These are phyloP conservation scores for Hydrophis major DNA, from an alignment of 2,797 vertebrate genomes.

Conservation along the genomic window DNA sequence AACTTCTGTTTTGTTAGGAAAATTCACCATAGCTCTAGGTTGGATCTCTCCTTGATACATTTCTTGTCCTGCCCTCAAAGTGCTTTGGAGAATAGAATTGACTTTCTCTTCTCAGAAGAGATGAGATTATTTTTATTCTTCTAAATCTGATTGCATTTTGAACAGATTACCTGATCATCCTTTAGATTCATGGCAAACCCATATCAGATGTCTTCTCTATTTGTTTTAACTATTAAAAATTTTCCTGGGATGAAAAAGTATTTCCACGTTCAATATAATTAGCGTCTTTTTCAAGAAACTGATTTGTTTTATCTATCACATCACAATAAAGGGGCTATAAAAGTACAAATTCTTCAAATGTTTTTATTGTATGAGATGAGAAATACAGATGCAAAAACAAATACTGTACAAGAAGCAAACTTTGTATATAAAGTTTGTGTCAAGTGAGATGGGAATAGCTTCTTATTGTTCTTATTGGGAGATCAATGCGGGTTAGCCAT, in stretches of 20 bases:
- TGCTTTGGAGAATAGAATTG: background rate
- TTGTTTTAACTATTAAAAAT: background rate
- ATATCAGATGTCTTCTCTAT: background rate
- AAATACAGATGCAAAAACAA: constrained; percentile 53
- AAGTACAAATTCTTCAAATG: constrained; percentile 54
- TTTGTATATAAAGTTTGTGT: constrained; percentile 37
- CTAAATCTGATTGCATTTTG: background rate
- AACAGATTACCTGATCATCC: background rate
- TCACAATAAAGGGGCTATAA: constrained; percentile 60
- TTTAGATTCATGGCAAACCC: background rate
- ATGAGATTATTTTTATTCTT: background rate
- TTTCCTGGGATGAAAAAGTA: background rate
- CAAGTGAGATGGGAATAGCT: constrained; percentile 31
- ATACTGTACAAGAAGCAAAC: constrained; percentile 32
- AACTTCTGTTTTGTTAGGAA: background rate
- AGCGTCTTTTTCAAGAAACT: background rate
- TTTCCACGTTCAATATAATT: background rate
- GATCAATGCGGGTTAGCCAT: constrained; percentile 26
- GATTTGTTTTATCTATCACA: constrained; percentile 33
- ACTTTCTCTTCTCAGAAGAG: background rate
- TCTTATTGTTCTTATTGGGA: constrained; percentile 18
- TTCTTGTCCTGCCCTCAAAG: background rate
- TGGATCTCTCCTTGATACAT: background rate
- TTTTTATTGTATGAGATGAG: constrained; percentile 62
- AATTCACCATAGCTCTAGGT: background rate